Evolutionary conservation across 30 jellyfish, hydroid and myxozoan species (phyloP), one percentile per base, ranked within the genome.

Genomic region (Aurelia aurita): DNA sequence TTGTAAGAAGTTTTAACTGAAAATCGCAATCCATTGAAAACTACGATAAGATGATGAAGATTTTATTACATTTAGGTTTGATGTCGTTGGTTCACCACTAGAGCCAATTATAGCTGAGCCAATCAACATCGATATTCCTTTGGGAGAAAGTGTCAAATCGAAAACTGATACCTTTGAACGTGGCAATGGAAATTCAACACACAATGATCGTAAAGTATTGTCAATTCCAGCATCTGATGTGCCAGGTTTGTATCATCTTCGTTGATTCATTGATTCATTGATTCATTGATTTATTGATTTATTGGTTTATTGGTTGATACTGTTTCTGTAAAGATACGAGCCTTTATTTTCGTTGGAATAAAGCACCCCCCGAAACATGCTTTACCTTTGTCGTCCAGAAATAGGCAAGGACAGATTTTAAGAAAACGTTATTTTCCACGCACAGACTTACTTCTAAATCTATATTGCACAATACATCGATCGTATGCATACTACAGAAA

Each of bases 101-200:
- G 96, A 93, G 34, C 97, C 98, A 9, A 57, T 75, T 23, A 29
- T 93, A 19, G 92, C 87, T 18, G 98, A 93, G 82, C 98, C 98
- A 3, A 69, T 51, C 20, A 27, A 69, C 47, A 51, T 93, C 22
- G 61, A 75, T 47, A 60, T 81, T 58, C 77, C 67, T 32, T 20
- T 67, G n/a, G 96, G 91, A 5, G 88, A 69, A 13, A 47, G 11
- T 19, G n/a, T 11, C 14, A 73, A 25, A 60, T 45, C 34, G 74
- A 64, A 72, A 46, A 44, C 75, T 7, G 85, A 72, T 14, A 13
- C 53, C n/a, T 32, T 2, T 5, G 72, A 75, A 53, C 66, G 66
- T n/a, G n/a, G 59, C 15, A 68, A 31, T 5, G 59, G 54, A 22
- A 18, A 3, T 29, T n/a, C 85, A 28, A 66, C 83, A 13, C n/a